Evolutionary conservation across 1,140 invertebrate species (phyloP), one percentile per base, ranked within the genome.

Genomic region (Stegodyphus mimosarum): DNA sequence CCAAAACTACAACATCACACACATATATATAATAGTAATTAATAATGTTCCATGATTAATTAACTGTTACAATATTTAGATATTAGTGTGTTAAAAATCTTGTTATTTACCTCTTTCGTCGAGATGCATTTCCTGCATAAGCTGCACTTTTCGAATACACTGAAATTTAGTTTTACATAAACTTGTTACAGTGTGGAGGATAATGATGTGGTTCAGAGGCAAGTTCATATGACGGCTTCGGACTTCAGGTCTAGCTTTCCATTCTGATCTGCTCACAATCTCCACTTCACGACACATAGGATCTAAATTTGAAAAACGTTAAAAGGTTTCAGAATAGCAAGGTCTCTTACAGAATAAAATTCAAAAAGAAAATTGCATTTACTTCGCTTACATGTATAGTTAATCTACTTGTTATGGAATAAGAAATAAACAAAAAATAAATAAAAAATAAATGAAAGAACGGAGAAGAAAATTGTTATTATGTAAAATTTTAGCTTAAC

Each of bases 101-200:
- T 17, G 17, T 49, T n/a, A 5, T 67, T 71, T 76, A 77, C 85
- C 87, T 72, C 76, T 87, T 10, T 60, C 73, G 17, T 86, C 73
- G 7, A 87, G 15, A 50, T 83, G 85, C n/a, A 86, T 49, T n/a
- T 86, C 53, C 48, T 87, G 87, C 6, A 86, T 87, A 3, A 66
- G 18, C 52, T 77, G 69, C 0, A 87, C 60, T 0, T 48, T 15
- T n/a, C 84, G 18, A 4, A 17, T 63, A 15, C 87, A 87, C 3
- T 55, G 52, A 33, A 49, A 7, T 73, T 77, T 63, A 7, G 67
- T 77, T 7, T 7, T 33, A 48, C 87, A 87, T 50, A 72, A 79
- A 6, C 11, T n/a, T n/a, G 83, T 81, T 5, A 81, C 78, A 5
- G 83, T 87, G 64, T 87, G 87, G 3, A 67, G 49, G 7, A 87